Conservation (phyloP, 2,797 vertebrate species). For the Synaphobranchus kaupii region DNA sequence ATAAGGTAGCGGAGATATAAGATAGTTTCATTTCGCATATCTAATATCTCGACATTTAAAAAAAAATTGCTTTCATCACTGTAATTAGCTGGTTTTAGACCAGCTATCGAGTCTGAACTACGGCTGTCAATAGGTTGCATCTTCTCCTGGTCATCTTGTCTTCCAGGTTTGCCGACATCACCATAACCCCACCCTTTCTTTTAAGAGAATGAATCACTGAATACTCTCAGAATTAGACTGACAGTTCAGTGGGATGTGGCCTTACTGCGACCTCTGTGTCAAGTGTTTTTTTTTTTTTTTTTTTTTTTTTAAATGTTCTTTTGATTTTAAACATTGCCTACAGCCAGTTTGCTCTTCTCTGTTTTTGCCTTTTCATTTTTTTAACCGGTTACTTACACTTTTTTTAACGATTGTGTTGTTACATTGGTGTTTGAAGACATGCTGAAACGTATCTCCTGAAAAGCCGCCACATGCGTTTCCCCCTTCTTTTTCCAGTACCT, state of each 20-base stretch:
- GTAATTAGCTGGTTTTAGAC: slow-evolving; percentile 53
- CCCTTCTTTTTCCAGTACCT: slow-evolving; percentile 18
- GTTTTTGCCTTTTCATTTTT: slow-evolving; percentile 37
- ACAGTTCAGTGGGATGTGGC: slow-evolving; percentile 76
- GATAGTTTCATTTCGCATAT: slow-evolving; percentile 63
- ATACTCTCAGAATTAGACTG: slow-evolving; percentile 42
- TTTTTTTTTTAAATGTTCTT: slow-evolving; percentile 32
- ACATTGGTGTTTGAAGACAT: slow-evolving; percentile 24
- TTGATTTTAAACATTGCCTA: slow-evolving; percentile 29
- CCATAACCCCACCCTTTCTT: slow-evolving; percentile 40
- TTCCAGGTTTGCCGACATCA: slow-evolving; percentile 54
- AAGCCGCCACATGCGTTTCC: slow-evolving; percentile 10
- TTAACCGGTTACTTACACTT: slow-evolving; percentile 31
- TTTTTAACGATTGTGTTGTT: slow-evolving; percentile 28
- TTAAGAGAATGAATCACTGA: slow-evolving; percentile 28
- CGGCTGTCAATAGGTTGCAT: slow-evolving; percentile 29
- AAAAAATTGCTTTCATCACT: slow-evolving; percentile 49
- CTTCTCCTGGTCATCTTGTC: slow-evolving; percentile 46
- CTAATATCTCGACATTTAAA: slow-evolving; percentile 48
- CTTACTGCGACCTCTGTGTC: slow-evolving; percentile 68
- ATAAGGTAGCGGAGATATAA: slow-evolving; percentile 60
- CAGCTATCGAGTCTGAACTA: slow-evolving; percentile 40
- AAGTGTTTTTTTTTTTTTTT: slow-evolving; percentile 30
- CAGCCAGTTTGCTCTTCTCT: slow-evolving; percentile 35
- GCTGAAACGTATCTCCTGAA: slow-evolving; percentile 22